A percentile compares a stretch with the other conserved stretches of the same genome.
phyloP scores from a whole-genome alignment of 2,797 vertebrate genomes.

The Rhabdomys pumilio region DNA sequence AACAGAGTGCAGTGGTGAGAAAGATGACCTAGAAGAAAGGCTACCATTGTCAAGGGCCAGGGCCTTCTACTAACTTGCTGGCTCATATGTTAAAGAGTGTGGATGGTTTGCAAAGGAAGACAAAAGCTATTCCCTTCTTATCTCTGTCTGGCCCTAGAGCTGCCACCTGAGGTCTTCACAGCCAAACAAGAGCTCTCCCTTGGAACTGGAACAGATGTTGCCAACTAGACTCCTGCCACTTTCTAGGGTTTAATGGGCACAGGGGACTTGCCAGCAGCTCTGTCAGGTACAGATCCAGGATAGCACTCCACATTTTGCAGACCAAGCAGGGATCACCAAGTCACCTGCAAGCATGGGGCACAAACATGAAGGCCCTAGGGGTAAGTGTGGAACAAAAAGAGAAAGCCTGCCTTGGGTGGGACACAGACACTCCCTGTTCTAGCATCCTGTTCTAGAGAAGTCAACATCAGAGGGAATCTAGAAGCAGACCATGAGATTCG shows the following conservation, averaged over 20 bases:
- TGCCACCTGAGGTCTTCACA: background rate
- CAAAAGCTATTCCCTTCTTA: background rate
- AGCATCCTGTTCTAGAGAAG: background rate
- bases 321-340: background rate
- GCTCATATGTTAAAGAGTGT: background rate
- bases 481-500: background rate
- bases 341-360: background rate
- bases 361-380: fast-evolving
- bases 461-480: fast-evolving
- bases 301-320: no score
- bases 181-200: fast-evolving
- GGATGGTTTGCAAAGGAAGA: background rate
- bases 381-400: fast-evolving
- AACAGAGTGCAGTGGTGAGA: background rate
- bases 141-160: background rate
- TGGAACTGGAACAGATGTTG: background rate
- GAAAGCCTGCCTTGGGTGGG: background rate
- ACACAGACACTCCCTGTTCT: background rate
- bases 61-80: background rate
- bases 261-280: background rate
- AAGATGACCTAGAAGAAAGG: background rate
- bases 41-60: background rate
- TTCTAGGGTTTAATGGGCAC: background rate
- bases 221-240: background rate
- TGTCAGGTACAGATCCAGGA: background rate